These are phyloP conservation scores for Araneus ventricosus DNA, from an alignment of 1,140 invertebrate genomes.

Conservation along the genomic window DNA sequence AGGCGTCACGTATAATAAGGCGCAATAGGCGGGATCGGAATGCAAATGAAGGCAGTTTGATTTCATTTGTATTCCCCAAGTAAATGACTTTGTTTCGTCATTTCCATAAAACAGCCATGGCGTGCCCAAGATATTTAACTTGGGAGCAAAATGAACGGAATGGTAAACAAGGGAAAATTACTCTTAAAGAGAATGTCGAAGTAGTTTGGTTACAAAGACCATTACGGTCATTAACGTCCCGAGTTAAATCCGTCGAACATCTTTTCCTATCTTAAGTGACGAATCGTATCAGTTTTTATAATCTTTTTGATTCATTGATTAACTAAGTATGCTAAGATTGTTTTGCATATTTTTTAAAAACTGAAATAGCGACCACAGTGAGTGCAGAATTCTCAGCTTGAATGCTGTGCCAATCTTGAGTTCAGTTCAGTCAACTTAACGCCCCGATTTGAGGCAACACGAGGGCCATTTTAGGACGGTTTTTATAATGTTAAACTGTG, in stretches of 20 bases:
- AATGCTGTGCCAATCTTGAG: too few relatives aligned
- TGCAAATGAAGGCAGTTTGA: neutral
- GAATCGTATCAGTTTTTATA: neutral
- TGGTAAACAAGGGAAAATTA: neutral
- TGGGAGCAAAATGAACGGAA: neutral
- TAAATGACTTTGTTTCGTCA: neutral
- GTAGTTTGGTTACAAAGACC: neutral
- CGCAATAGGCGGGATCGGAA: neutral
- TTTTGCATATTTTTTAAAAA: too few relatives aligned
- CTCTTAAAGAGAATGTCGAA: neutral
- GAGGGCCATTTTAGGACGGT: too few relatives aligned
- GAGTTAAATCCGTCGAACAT: neutral
- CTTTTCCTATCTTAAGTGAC: neutral
- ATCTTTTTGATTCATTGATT: too few relatives aligned
- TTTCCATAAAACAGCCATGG: neutral
- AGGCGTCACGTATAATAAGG: neutral
- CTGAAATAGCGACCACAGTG: too few relatives aligned
- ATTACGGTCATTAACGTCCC: neutral
- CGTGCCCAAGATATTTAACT: neutral
- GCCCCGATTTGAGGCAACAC: too few relatives aligned
- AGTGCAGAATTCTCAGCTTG: too few relatives aligned
- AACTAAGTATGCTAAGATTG: too few relatives aligned
- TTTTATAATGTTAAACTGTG: too few relatives aligned
- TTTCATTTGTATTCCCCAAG: neutral
- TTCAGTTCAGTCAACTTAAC: too few relatives aligned